phyloP scores from a whole-genome alignment of 2,888 invertebrate genomes.

The Theodoxus fluviatilis region DNA sequence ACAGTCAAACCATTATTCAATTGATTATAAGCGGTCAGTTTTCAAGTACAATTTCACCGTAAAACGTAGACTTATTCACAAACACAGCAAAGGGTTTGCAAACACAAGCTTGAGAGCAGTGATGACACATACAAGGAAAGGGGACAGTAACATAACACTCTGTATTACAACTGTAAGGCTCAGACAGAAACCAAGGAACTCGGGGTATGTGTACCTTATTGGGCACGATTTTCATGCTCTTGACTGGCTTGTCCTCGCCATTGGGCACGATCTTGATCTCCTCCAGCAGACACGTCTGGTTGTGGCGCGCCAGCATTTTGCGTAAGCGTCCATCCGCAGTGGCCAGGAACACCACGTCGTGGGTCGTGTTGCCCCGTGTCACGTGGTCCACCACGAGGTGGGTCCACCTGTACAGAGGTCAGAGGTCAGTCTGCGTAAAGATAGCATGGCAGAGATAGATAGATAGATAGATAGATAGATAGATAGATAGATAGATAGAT shows the following conservation, averaged over 20 bases:
- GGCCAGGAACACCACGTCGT: constrained; percentile 83
- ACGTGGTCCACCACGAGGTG: constrained; percentile 81
- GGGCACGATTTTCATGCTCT: constrained; percentile 79
- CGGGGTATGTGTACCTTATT: constrained; percentile 44
- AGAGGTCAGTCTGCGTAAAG: not conserved
- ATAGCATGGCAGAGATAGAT: not conserved
- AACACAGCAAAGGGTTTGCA: too few species aligned
- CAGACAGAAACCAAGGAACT: too few species aligned
- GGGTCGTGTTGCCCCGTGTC: constrained; percentile 75
- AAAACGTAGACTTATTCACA: too few species aligned
- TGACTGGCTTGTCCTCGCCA: constrained; percentile 70
- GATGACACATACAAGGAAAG: too few species aligned
- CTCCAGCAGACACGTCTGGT: constrained; percentile 84
- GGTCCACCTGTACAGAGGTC: constrained; percentile 55
- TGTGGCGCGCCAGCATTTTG: constrained; percentile 83
- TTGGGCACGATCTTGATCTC: constrained; percentile 75
- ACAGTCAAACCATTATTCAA: too few species aligned
- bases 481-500: too few species aligned
- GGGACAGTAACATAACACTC: too few species aligned
- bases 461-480: too few species aligned
- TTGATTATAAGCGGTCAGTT: too few species aligned
- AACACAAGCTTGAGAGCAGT: too few species aligned
- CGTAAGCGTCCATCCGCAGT: constrained; percentile 79
- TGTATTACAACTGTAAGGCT: too few species aligned
- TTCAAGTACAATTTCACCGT: too few species aligned